A percentile compares a stretch with the other conserved stretches of the same genome.
Conservation (phyloP, 2,888 invertebrate species). For the Drosophila subsilvestris region DNA sequence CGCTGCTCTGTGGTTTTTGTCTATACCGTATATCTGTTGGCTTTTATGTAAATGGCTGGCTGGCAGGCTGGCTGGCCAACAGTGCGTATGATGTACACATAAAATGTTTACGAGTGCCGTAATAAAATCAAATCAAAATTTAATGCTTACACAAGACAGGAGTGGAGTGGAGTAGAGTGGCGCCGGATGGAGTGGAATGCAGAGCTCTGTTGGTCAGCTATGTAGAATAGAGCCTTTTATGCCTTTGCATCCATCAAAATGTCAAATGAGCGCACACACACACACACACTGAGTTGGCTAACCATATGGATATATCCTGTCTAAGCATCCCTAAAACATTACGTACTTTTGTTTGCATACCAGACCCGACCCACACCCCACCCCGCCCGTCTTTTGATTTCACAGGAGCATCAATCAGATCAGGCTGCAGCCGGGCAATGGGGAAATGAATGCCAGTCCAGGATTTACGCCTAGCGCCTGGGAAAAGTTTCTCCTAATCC, state of each 20-base stretch:
- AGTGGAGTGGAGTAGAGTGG: constrained; percentile 9
- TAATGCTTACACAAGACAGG: constrained; percentile 49
- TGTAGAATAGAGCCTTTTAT: constrained; percentile 40
- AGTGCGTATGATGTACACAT: constrained; percentile 70
- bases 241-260: constrained; percentile 71
- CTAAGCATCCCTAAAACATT: constrained; percentile 7
- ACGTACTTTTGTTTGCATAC: constrained; percentile 11
- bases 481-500: constrained; percentile 38
- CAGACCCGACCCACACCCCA: not conserved
- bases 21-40: constrained; percentile 44
- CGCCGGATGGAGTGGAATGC: not conserved
- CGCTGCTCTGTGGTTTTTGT: constrained; percentile 39
- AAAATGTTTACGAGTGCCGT: constrained; percentile 65
- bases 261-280: constrained; percentile 68
- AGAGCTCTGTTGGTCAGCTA: not conserved
- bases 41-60: constrained; percentile 59
- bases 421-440: constrained; percentile 50
- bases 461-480: constrained; percentile 26
- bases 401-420: constrained; percentile 38
- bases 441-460: constrained; percentile 54
- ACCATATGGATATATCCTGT: constrained; percentile 32
- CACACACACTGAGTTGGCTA: constrained; percentile 2
- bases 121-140: constrained; percentile 75
- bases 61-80: constrained; percentile 49
- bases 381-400: not conserved